Percentiles rank a stretch among this genome's conserved stretches.
These are phyloP conservation scores for Anoplopoma fimbria DNA, from an alignment of 2,113 vertebrate species.

Conservation along the genomic window DNA sequence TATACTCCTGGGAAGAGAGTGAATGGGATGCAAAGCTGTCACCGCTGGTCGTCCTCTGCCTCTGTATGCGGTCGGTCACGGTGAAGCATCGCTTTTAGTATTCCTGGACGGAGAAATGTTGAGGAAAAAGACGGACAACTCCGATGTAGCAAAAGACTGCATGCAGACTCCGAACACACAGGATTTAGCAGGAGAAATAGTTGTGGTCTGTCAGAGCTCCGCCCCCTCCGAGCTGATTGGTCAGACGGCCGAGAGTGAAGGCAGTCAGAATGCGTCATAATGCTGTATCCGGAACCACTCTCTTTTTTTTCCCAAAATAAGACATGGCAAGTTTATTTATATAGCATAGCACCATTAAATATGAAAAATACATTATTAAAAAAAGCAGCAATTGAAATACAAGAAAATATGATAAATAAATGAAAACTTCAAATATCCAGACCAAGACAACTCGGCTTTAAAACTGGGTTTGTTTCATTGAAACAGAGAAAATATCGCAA, in stretches of 20 bases:
- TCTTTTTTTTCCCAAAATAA: slow-evolving; percentile 61
- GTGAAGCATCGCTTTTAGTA: slow-evolving; percentile 49
- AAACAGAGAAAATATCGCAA: neutral
- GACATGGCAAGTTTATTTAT: neutral
- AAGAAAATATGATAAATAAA: neutral
- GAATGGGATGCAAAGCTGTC: neutral
- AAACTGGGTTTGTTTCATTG: neutral
- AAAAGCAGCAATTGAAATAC: neutral
- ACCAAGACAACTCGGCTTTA: neutral
- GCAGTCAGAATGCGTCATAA: too few relatives aligned
- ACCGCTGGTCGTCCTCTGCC: slow-evolving; percentile 12
- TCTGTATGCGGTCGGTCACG: neutral
- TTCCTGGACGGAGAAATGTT: slow-evolving; percentile 50
- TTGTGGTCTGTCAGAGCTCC: slow-evolving; percentile 56
- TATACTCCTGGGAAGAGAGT: slow-evolving; percentile 52
- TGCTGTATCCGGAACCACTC: neutral
- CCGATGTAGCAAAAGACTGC: slow-evolving; percentile 1
- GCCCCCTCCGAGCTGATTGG: slow-evolving; percentile 73
- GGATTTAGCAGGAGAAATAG: slow-evolving; percentile 64
- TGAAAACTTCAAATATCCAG: neutral
- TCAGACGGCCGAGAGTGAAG: neutral
- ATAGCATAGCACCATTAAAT: neutral
- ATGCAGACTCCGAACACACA: slow-evolving; percentile 24
- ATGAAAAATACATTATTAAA: neutral
- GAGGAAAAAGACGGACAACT: neutral